phyloP scores from a whole-genome alignment of 2,888 invertebrate species.

The Morinoia aosen region DNA sequence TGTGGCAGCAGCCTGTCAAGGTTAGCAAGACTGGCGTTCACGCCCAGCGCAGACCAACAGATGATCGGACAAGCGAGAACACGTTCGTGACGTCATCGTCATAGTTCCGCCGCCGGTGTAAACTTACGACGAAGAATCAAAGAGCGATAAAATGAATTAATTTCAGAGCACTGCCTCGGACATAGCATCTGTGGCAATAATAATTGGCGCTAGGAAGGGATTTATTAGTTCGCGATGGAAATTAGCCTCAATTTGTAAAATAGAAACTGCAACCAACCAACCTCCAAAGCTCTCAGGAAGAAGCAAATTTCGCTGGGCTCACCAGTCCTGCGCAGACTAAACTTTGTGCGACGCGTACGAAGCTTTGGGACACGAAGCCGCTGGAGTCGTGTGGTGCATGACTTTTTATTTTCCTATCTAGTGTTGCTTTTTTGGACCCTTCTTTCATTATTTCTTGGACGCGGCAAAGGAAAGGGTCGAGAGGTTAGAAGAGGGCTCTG shows the following conservation, averaged over 20 bases:
- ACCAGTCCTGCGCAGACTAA: not conserved
- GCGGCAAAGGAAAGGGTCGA: conserved; percentile 50
- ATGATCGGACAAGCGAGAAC: conserved; percentile 47
- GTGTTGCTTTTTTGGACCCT: conserved; percentile 24
- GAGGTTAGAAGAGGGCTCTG: conserved; percentile 48
- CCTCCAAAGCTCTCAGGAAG: conserved; percentile 32
- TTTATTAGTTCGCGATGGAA: not conserved
- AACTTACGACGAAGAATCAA: not conserved
- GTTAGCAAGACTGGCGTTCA: conserved; percentile 13
- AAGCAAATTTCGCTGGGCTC: conserved; percentile 19
- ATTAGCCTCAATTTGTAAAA: not conserved
- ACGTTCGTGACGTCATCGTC: conserved; percentile 43
- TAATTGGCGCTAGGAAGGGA: not conserved
- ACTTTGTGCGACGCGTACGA: conserved; percentile 16
- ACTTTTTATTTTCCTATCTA: conserved; percentile 52
- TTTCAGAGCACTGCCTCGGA: not conserved
- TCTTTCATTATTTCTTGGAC: conserved; percentile 47
- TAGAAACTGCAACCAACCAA: conserved; percentile 6
- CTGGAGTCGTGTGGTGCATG: conserved; percentile 49
- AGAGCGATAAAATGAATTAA: not conserved
- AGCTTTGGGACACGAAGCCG: not conserved
- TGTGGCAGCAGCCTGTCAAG: conserved; percentile 14
- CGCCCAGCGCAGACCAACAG: conserved; percentile 38
- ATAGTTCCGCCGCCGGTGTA: not conserved
- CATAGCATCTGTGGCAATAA: not conserved